Conservation (phyloP, 2,888 invertebrate genomes). For the Calameuta filiformis region DNA sequence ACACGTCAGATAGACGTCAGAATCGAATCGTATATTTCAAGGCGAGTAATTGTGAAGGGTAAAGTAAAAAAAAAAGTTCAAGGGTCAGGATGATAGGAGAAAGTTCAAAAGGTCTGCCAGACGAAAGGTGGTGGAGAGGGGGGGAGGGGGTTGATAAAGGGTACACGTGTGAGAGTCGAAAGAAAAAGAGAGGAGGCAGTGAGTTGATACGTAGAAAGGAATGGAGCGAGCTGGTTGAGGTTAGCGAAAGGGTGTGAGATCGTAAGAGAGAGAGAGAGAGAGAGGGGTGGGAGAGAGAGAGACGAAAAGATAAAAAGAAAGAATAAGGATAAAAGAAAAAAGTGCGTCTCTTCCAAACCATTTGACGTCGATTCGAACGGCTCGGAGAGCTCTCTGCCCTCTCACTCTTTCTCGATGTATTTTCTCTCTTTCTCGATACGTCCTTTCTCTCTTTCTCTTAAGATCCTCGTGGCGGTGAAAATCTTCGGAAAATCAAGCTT, state of each 20-base stretch:
- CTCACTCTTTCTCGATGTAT: not conserved
- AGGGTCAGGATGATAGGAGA: not conserved
- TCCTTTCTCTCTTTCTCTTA: not conserved
- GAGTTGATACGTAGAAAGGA: not conserved
- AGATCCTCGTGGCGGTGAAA: not conserved
- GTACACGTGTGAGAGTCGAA: not conserved
- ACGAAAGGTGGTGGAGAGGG: too few species aligned
- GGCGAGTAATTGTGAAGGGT: not conserved
- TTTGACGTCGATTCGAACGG: not conserved
- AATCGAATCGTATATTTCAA: not conserved
- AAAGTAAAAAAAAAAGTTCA: not conserved
- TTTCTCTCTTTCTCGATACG: not conserved
- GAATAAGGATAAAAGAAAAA: constrained; percentile 23
- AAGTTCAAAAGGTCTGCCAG: too few species aligned
- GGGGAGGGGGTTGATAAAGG: too few species aligned
- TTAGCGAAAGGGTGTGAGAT: constrained; percentile 7
- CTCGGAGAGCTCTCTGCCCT: constrained; percentile 20
- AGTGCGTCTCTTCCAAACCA: constrained; percentile 4
- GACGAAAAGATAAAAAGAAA: constrained; percentile 15
- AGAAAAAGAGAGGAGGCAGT: not conserved
- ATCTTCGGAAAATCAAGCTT: not conserved
- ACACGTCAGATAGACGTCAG: not conserved
- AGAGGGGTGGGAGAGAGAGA: not conserved
- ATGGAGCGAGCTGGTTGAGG: not conserved
- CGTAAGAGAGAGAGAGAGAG: constrained; percentile 2